phyloP scores from a whole-genome alignment of 2,113 vertebrate species.

The Desmodus rotundus region DNA sequence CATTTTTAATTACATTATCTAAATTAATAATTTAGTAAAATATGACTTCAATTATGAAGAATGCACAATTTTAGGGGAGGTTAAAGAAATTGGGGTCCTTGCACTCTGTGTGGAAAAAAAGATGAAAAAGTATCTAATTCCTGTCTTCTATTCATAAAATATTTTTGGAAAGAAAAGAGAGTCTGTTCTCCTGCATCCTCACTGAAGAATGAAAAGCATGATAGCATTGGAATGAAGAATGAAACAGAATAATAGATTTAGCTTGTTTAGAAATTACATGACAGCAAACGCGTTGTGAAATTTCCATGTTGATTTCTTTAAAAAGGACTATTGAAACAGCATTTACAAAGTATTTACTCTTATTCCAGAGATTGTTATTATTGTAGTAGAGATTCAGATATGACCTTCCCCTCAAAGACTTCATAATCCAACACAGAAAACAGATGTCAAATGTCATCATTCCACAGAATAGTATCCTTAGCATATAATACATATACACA shows the following conservation, averaged over 20 bases:
- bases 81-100: background rate
- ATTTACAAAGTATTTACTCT: background rate
- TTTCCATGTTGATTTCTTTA: background rate
- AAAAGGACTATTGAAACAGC: background rate
- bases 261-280: background rate
- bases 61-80: background rate
- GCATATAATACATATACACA: fast-evolving
- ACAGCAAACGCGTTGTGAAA: background rate
- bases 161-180: background rate
- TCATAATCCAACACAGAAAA: background rate
- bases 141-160: background rate
- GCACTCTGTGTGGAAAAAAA: background rate
- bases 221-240: background rate
- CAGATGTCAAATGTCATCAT: background rate
- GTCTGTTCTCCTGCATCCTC: background rate
- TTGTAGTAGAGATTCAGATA: background rate
- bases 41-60: background rate
- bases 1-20: background rate
- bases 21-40: conserved; percentile 14
- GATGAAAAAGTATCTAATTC: background rate
- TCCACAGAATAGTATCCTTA: background rate
- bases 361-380: background rate
- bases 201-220: background rate
- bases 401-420: background rate
- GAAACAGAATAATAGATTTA: background rate